Base-by-base conservation (phyloP, 2,113 vertebrate genomes). In the Theristicus caerulescens region DNA sequence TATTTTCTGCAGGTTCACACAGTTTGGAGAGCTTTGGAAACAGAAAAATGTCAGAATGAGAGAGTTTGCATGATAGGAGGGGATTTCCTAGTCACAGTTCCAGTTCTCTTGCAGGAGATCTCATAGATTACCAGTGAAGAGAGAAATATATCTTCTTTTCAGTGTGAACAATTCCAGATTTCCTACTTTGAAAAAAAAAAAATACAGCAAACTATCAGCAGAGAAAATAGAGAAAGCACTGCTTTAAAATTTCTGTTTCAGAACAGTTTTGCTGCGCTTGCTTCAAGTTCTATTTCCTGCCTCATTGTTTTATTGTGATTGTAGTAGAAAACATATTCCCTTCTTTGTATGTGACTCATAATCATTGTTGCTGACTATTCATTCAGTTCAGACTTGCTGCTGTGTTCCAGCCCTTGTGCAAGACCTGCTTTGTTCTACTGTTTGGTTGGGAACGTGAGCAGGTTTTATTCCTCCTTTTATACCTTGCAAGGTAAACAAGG, bases 401-500 rank as follows among this genome's bases (percentile, higher is more conserved):
- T 95, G 66, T 88, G 49, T 95, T 82, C 86, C 94, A 86, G 58
- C 64, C 96, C 95, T 96, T 93, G 80, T 91, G 78, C 62, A 11
- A 96, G 88, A 80, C 57, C 82, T 82, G 77, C 79, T 36, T 97
- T 97, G 92, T 95, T 97, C 96, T 94, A 90, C 57, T 73, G 52
- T 91, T 96, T 84, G 67, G 69, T 36, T 95, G 91, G 89, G 93
- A 98, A 96, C 13, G 7, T 1, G 22, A 93, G 31, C 74, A 96
- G 72, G 34, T 93, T 93, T 90, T 93, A 82, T 82, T 93, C 93
- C 85, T 96, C 70, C 95, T 96, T 93, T 97, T 97, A 91, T 91
- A 83, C 92, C 82, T 96, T 62, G 42, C 88, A 96, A 96, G 83
- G 97, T 98, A 98, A 98, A 98, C 97, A 97, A 64, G 25, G 29